Evolutionary conservation across 1,140 invertebrate species (phyloP).

Genomic region (Lethocerus indicus): DNA sequence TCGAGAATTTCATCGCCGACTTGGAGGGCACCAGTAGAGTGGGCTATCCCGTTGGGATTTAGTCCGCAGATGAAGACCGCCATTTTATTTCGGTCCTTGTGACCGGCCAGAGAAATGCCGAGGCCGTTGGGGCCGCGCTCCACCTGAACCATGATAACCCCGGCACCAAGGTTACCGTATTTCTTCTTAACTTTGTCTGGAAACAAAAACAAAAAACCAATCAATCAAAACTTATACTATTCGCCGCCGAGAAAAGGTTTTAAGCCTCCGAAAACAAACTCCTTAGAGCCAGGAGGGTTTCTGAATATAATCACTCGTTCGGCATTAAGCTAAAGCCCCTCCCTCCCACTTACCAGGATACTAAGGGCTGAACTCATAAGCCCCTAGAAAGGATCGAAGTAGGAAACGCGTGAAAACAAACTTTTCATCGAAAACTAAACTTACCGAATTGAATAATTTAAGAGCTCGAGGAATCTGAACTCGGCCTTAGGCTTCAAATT

Average conservation of each 20-base stretch:
- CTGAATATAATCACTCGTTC: too few relatives aligned
- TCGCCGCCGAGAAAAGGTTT: background rate
- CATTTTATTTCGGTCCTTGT: constrained; percentile 87
- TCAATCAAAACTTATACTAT: too few relatives aligned
- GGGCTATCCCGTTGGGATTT: constrained; percentile 70
- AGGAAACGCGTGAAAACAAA: too few relatives aligned
- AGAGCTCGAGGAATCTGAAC: too few relatives aligned
- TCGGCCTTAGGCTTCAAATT: too few relatives aligned
- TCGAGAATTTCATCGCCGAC: constrained; percentile 94
- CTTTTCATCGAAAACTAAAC: too few relatives aligned
- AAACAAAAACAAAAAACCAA: constrained; percentile 19
- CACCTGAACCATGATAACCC: constrained; percentile 52
- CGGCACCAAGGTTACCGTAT: constrained; percentile 58
- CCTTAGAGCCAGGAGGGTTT: too few relatives aligned
- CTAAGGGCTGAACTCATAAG: background rate
- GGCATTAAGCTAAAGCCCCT: too few relatives aligned
- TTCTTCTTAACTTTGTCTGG: constrained; percentile 83
- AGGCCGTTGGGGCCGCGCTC: constrained; percentile 44
- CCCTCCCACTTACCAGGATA: too few relatives aligned
- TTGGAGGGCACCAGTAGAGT: constrained; percentile 52
- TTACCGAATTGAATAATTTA: too few relatives aligned
- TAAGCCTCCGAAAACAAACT: too few relatives aligned
- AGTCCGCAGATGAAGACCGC: constrained; percentile 91
- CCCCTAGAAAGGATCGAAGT: background rate
- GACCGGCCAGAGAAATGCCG: constrained; percentile 85